Percentiles rank a stretch among this genome's conserved stretches.
phyloP scores from a whole-genome alignment of 2,888 invertebrate genomes.

The Cryptocheilus praepositus region DNA sequence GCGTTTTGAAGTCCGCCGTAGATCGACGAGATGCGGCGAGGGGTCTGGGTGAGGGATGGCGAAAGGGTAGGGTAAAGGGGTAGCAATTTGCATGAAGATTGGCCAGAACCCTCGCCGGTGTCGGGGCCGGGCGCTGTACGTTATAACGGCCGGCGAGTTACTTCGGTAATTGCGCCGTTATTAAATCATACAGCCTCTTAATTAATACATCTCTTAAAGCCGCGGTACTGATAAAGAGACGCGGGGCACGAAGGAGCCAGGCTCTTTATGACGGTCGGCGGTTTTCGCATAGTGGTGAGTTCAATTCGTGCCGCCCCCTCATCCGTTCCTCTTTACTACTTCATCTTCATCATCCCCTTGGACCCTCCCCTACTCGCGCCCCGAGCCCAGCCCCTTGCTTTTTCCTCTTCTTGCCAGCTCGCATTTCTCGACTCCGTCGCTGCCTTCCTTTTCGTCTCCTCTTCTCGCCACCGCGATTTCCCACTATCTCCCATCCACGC shows the following conservation, averaged over 20 bases:
- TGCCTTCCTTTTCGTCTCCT: constrained; percentile 14
- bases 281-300: neutral
- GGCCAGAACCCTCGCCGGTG: constrained; percentile 29
- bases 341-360: constrained; percentile 1
- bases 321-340: constrained; percentile 5
- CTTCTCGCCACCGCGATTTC: constrained; percentile 9
- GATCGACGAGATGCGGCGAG: neutral
- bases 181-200: constrained; percentile 54
- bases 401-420: constrained; percentile 36
- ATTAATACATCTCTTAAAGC: constrained; percentile 54
- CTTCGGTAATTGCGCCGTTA: constrained; percentile 50
- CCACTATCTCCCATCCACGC: constrained; percentile 2
- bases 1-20: constrained; percentile 2
- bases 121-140: neutral
- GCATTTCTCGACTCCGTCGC: constrained; percentile 15
- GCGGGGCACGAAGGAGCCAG: constrained; percentile 7
- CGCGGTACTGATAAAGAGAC: constrained; percentile 30
- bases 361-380: constrained; percentile 18
- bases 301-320: constrained; percentile 5
- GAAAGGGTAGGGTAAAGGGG: constrained; percentile 12
- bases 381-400: constrained; percentile 32
- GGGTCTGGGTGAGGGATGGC: neutral
- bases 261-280: constrained; percentile 5
- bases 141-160: constrained; percentile 27
- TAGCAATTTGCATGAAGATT: constrained; percentile 47